Conservation (phyloP, 2,113 vertebrate species). For the Bucco capensis region DNA sequence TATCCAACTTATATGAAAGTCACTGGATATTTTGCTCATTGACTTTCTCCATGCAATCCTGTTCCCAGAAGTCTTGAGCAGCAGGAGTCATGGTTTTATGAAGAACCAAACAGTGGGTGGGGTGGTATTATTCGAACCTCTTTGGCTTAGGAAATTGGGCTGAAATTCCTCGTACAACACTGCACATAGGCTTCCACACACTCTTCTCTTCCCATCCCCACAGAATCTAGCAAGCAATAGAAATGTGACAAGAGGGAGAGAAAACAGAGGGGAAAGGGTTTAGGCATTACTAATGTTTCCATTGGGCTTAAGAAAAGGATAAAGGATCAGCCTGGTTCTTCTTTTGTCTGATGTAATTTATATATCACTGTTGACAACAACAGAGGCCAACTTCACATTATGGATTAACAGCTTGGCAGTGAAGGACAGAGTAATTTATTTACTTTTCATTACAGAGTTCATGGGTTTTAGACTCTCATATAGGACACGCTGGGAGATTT, state of each 20-base stretch:
- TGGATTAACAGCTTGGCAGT: slow-evolving; percentile 23
- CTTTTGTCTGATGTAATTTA: slow-evolving; percentile 16
- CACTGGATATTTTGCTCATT: neutral
- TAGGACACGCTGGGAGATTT: neutral
- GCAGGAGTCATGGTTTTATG: neutral
- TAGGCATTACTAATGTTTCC: neutral
- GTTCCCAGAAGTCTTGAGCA: neutral
- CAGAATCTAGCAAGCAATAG: neutral
- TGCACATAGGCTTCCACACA: neutral
- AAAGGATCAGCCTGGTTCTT: neutral
- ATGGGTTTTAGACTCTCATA: neutral
- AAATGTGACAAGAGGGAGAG: neutral
- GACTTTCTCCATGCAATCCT: neutral
- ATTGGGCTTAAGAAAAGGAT: neutral
- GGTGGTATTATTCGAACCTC: neutral
- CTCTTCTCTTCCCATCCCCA: neutral
- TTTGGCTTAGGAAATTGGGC: neutral
- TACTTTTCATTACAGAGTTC: slow-evolving; percentile 33
- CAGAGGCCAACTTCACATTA: neutral
- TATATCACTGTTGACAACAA: slow-evolving; percentile 1
- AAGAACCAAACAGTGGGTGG: neutral
- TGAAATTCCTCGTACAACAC: neutral
- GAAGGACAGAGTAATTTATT: slow-evolving; percentile 45
- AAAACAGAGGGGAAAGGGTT: neutral
- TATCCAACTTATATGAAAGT: neutral